Evolutionary conservation across 53 echinoderm and acorn worm species (phyloP), one percentile per base, ranked within the genome.

Genomic region (Apostichopus leukothele): DNA sequence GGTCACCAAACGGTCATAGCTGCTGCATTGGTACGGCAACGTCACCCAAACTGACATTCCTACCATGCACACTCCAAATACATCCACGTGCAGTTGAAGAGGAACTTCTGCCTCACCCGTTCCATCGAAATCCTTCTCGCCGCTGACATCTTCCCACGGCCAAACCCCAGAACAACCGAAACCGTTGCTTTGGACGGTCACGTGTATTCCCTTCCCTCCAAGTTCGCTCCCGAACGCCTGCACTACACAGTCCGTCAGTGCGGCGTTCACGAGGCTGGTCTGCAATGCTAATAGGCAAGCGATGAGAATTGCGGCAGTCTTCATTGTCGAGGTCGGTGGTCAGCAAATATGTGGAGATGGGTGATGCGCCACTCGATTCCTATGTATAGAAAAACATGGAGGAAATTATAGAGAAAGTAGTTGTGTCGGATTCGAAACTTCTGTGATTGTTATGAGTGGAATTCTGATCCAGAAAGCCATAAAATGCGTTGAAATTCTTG

Each of bases 311-410:
- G 68, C 68, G 68, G n/a, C 68, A 16, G 68, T 67, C 68, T 67
- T 67, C 68, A 67, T 67, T 67, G 68, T 67, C n/a, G n/a, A n/a
- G n/a, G 68, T n/a, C 68, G 68, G 3, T 67, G 13, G 13, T 67
- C n/a, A n/a, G 68, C 68, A 67, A 67, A 67, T 67, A 67, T 67
- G n/a, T 67, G 68, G n/a, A 67, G 68, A 67, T 67, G 68, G 68
- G 68, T 67, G 68, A n/a, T 67, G n/a, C 2, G n/a, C n/a, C 68
- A 67, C 68, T 67, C 68, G 68, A 67, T 5, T 67, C 68, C 14
- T 67, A 67, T 13, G 2, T 67, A n/a, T 67, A 67, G 3, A 67
- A 67, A 16, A 67, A 67, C 14, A 67, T n/a, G 68, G n/a, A 67
- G n/a, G n/a, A 13, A 67, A 67, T 67, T 13, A 67, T 16, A n/a